Conservation (phyloP, 2,888 invertebrate species). For the Epinotia demarniana region DNA sequence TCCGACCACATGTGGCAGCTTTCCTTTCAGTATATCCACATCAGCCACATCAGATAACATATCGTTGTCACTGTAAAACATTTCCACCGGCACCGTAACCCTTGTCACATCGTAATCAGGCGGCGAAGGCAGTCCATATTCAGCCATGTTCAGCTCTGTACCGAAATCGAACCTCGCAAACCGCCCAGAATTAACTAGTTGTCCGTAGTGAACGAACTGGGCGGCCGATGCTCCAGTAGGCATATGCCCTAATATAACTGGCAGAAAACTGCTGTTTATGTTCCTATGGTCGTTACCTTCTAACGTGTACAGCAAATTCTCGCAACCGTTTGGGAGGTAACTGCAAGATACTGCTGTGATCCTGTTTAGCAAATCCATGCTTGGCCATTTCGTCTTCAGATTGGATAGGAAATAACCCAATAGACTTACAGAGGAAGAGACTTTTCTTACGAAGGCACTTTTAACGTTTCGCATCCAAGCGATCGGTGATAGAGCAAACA, state of each 20-base stretch:
- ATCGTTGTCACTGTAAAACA: constrained; percentile 71
- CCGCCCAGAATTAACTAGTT: constrained; percentile 63
- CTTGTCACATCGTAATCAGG: constrained; percentile 67
- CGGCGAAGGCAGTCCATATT: constrained; percentile 73
- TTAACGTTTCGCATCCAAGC: constrained; percentile 79
- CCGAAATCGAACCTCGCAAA: constrained; percentile 72
- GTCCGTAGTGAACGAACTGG: constrained; percentile 79
- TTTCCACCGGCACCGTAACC: constrained; percentile 60
- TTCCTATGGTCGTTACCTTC: constrained; percentile 59
- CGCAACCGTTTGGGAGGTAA: constrained; percentile 57
- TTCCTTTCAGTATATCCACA: constrained; percentile 66
- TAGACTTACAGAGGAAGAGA: constrained; percentile 59
- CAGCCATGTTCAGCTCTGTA: constrained; percentile 54
- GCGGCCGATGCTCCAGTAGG: constrained; percentile 84
- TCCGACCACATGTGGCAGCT: constrained; percentile 80
- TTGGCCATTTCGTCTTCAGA: constrained; percentile 57
- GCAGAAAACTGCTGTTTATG: constrained; percentile 78
- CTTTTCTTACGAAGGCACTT: constrained; percentile 64
- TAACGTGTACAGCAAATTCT: constrained; percentile 58
- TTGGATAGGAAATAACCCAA: constrained; percentile 56
- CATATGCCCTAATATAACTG: constrained; percentile 84
- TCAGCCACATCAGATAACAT: constrained; percentile 80
- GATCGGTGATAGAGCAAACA: constrained; percentile 85
- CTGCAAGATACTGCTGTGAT: constrained; percentile 60
- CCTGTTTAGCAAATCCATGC: constrained; percentile 59